Conservation (phyloP, 2,113 vertebrate species). For the Kryptolebias marmoratus region DNA sequence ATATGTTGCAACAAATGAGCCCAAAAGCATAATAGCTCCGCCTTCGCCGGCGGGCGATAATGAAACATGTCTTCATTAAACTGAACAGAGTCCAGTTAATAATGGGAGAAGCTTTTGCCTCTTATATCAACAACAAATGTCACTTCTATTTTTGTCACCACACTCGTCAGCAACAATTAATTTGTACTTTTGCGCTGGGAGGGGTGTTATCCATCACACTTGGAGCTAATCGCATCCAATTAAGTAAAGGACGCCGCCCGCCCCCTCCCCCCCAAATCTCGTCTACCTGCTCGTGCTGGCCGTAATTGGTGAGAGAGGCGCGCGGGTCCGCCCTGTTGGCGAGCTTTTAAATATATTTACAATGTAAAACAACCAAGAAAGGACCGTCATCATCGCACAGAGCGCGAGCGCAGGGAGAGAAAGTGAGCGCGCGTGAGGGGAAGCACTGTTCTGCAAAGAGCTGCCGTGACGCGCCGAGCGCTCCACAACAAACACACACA, state of each 20-base stretch:
- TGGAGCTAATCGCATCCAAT: constrained; percentile 58
- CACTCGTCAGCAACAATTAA: constrained; percentile 16
- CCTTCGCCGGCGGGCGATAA: too few species aligned
- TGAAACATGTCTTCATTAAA: too few species aligned
- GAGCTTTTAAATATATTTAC: constrained; percentile 68
- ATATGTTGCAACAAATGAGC: too few species aligned
- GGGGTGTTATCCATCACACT: constrained; percentile 64
- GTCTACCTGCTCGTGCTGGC: constrained; percentile 53
- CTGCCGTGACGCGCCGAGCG: constrained; percentile 43
- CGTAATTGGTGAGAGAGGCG: constrained; percentile 65
- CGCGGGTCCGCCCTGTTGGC: constrained; percentile 51
- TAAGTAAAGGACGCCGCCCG: constrained; percentile 40
- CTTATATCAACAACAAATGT: too few species aligned
- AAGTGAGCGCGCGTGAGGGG: constrained; percentile 44
- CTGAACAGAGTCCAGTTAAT: too few species aligned
- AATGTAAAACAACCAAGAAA: constrained; percentile 73
- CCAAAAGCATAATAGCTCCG: too few species aligned
- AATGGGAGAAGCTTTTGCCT: too few species aligned
- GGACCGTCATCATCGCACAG: constrained; percentile 18
- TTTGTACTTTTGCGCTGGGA: constrained; percentile 25
- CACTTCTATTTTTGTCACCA: constrained; percentile 15
- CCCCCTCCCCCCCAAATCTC: constrained; percentile 23
- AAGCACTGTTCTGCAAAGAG: constrained; percentile 62
- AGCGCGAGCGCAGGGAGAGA: constrained; percentile 6
- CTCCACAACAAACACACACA: constrained; percentile 36